These are phyloP conservation scores for Dryas iulia DNA, from an alignment of 1,140 invertebrate species.

Conservation along the genomic window DNA sequence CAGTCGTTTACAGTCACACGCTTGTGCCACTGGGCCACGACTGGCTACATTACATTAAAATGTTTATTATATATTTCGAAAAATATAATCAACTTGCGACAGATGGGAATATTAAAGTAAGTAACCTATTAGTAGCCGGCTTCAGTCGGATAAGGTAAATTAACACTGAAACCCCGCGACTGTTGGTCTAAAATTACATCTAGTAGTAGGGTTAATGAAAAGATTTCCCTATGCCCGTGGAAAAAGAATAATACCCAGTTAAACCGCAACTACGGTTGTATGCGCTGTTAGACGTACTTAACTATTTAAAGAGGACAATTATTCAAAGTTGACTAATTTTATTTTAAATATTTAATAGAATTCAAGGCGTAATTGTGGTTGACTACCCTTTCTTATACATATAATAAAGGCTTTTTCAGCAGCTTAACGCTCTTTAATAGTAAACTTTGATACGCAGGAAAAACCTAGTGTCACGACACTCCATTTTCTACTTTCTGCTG, in stretches of 20 bases:
- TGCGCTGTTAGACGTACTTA: neutral
- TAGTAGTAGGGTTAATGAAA: conserved; percentile 19
- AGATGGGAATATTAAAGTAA: conserved; percentile 5
- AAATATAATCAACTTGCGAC: neutral
- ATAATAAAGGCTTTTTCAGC: too few relatives aligned
- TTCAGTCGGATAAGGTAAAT: conserved; percentile 29
- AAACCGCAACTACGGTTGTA: neutral
- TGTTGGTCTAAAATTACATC: conserved; percentile 31
- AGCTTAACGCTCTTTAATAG: too few relatives aligned
- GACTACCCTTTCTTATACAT: too few relatives aligned
- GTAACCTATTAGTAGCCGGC: conserved; percentile 17
- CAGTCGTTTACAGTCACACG: too few relatives aligned
- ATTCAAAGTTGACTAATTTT: too few relatives aligned
- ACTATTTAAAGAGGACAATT: neutral
- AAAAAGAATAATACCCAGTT: neutral
- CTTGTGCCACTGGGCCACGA: too few relatives aligned
- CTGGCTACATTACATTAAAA: too few relatives aligned
- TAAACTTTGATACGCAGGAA: too few relatives aligned
- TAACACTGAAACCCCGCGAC: conserved; percentile 23
- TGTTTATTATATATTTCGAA: neutral
- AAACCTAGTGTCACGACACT: too few relatives aligned
- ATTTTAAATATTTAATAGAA: too few relatives aligned
- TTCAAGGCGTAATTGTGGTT: too few relatives aligned
- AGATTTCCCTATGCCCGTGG: conserved; percentile 8
- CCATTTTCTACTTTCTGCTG: too few relatives aligned